Conservation (phyloP, 2,113 vertebrate genomes). For the Hepsetus odoe region DNA sequence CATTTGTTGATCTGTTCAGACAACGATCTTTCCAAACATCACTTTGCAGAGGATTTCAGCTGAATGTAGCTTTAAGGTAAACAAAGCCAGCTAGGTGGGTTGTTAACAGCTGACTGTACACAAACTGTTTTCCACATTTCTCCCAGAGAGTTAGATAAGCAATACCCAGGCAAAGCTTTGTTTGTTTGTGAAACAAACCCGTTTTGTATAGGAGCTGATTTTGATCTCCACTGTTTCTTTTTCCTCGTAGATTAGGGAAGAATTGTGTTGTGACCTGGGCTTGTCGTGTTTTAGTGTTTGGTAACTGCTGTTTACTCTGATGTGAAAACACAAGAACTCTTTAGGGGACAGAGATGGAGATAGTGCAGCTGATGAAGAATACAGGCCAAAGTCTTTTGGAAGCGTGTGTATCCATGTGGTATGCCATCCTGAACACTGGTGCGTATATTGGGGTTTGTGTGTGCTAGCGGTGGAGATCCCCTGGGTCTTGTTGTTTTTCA, state of each 20-base stretch:
- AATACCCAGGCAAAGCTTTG: background rate
- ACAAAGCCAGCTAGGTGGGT: background rate
- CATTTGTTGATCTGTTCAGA: background rate
- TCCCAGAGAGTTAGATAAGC: background rate
- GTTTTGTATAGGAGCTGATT: background rate
- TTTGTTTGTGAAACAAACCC: background rate
- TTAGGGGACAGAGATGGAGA: background rate
- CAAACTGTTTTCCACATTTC: background rate
- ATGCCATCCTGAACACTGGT: background rate
- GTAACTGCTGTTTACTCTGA: background rate
- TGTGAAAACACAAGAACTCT: background rate
- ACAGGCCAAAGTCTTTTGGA: background rate
- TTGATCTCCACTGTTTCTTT: background rate
- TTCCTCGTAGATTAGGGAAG: background rate
- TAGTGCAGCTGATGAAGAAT: background rate
- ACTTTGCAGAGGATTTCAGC: background rate
- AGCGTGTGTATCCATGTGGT: background rate
- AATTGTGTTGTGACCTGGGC: background rate
- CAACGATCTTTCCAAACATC: background rate
- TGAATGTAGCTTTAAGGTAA: background rate
- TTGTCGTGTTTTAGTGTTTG: background rate
- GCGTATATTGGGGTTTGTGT: background rate
- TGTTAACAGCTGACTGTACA: background rate
- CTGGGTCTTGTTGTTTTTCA: background rate
- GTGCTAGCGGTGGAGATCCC: background rate